Base-by-base conservation (phyloP, 1,140 invertebrate genomes). In the Drosophila albomicans region DNA sequence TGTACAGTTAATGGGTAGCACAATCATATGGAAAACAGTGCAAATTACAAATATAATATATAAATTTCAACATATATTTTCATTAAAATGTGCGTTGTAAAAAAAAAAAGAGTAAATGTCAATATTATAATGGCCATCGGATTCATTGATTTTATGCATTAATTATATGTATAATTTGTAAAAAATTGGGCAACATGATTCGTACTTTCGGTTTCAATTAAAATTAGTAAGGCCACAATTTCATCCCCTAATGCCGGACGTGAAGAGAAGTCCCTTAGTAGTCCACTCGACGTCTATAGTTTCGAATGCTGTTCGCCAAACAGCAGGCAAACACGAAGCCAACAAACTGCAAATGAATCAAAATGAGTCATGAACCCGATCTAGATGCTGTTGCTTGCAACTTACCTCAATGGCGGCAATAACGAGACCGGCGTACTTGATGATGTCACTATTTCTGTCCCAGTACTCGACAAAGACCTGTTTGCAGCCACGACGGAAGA, bases 311-410 rank as follows among this genome's bases (percentile, higher is more conserved):
- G 91, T 96, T 96, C 81, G 97, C 97, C 93, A 98, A 94, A 92
- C 96, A 97, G 93, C 97, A 97, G 75, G 98, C 96, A 92, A 98
- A 98, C 64, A 98, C 94, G 35, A 98, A 96, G 78, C 97, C 97
- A 82, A 98, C 94, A 80, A 98, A 94, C 97, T 98, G 95, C 68
- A 90, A 93, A 91, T 84, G 48, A 81, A 73, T 52, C 70, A 49
- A 41, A 30, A 8, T 8, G 43, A 41, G 16, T 48, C 10, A 8
- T 49, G 15, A 25, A 66, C 20, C 20, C 35, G 2, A 35, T 5
- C 13, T 54, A 38, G 8, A 8, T 51, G 3, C 4, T 10, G 10
- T 11, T 7, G 5, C 8, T 30, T 1, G 1, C 6, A 11, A 64
- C 73, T 57, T 2, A 96, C 95, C 94, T 96, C 95, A 78, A 95